Percentiles rank a stretch among this genome's conserved stretches.
Conservation (phyloP, 2,797 vertebrate genomes). For the Acanthurus tractus region DNA sequence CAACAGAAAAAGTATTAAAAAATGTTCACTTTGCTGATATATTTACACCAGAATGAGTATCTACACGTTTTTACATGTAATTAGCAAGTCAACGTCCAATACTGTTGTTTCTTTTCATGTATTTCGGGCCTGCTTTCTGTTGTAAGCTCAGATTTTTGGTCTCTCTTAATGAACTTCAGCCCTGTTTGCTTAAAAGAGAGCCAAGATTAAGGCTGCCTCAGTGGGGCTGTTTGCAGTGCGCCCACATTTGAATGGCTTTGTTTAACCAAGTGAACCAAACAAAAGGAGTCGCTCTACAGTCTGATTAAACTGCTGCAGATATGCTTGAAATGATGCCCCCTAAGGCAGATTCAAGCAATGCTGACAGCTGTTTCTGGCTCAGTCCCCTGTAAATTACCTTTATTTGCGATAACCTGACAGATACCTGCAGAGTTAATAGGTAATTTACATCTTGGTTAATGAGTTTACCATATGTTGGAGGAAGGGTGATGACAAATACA, state of each 20-base stretch:
- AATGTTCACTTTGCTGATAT: background rate
- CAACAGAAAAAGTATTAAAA: too few species aligned
- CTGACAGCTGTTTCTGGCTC: constrained; percentile 37
- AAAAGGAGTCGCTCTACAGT: constrained; percentile 6
- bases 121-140: background rate
- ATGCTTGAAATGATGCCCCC: constrained; percentile 30
- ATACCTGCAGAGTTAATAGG: constrained; percentile 43
- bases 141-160: background rate
- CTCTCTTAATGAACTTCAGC: constrained; percentile 20
- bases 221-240: constrained; percentile 15
- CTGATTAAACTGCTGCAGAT: constrained; percentile 30
- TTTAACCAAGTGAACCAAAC: constrained; percentile 40
- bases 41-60: background rate
- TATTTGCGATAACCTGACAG: constrained; percentile 50
- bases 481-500: constrained; percentile 40
- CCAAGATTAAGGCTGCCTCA: background rate
- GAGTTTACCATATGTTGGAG: constrained; percentile 48
- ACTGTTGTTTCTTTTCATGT: background rate
- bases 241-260: constrained; percentile 42
- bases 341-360: constrained; percentile 32
- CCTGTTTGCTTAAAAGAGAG: constrained; percentile 19
- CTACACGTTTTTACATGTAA: background rate
- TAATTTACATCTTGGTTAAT: constrained; percentile 54
- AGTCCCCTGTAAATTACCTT: constrained; percentile 38
- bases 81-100: background rate